Percentiles rank a stretch among this genome's conserved stretches.
These are phyloP conservation scores for Leptinotarsa lineolata DNA, from an alignment of 1,140 invertebrate genomes.

Conservation along the genomic window DNA sequence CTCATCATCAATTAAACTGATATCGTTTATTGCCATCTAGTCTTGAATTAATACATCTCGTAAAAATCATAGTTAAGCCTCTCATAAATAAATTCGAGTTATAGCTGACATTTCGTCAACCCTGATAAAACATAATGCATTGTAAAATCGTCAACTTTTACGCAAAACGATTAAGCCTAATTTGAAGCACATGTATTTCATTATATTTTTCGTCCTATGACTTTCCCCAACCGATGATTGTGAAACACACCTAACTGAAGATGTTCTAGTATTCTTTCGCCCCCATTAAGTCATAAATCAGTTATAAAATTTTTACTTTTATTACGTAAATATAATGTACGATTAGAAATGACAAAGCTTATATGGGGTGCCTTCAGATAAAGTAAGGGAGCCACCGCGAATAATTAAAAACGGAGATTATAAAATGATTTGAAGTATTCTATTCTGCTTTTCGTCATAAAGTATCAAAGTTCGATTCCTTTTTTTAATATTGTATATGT, in stretches of 20 bases:
- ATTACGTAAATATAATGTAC: slow-evolving; percentile 13
- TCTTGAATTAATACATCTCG: not conserved
- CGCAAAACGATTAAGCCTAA: not conserved
- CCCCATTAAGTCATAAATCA: slow-evolving; percentile 7
- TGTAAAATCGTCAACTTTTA: not conserved
- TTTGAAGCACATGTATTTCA: not conserved
- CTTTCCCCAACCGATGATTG: not conserved
- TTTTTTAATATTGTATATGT: too few relatives aligned
- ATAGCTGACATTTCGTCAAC: not conserved
- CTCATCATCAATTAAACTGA: not conserved
- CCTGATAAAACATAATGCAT: not conserved
- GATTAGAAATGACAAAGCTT: slow-evolving; percentile 11
- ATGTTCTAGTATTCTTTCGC: slow-evolving; percentile 4
- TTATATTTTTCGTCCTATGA: not conserved
- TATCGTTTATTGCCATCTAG: not conserved
- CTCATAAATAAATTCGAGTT: not conserved
- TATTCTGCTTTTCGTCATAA: too few relatives aligned
- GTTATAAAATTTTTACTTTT: slow-evolving; percentile 11
- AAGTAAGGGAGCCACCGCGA: slow-evolving; percentile 12
- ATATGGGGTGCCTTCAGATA: slow-evolving; percentile 1
- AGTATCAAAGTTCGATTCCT: too few relatives aligned
- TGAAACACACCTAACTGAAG: slow-evolving; percentile 7
- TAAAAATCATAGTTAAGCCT: slow-evolving; percentile 6
- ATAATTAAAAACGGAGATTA: slow-evolving; percentile 17
- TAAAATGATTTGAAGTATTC: too few relatives aligned